Evolutionary conservation across 2,888 invertebrate genomes (phyloP).

Genomic region (Aleiodes testaceus): DNA sequence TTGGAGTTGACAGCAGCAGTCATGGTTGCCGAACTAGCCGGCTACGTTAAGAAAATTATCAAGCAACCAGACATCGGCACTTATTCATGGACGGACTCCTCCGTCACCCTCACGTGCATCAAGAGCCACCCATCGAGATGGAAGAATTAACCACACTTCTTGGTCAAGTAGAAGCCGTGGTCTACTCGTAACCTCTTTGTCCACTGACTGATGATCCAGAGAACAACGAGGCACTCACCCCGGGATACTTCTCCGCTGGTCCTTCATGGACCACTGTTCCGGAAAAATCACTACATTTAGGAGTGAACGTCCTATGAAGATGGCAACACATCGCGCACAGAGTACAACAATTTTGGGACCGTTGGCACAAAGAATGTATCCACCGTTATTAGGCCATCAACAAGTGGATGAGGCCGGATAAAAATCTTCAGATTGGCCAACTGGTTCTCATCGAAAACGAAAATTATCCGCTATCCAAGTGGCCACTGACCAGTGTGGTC

Average conservation of each 20-base stretch:
- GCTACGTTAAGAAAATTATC: background rate
- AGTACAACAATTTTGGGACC: background rate
- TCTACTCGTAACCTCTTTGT: background rate
- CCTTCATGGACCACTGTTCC: background rate
- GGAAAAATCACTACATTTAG: background rate
- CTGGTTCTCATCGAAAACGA: constrained; percentile 7
- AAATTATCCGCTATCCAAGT: constrained; percentile 7
- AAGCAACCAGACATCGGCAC: background rate
- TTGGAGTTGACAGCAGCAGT: constrained; percentile 52
- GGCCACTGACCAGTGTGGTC: constrained; percentile 9
- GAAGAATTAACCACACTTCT: constrained; percentile 8
- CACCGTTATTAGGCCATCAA: background rate
- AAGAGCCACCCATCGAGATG: constrained; percentile 44
- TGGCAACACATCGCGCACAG: background rate
- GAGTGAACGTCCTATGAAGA: background rate
- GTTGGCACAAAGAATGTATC: constrained; percentile 2
- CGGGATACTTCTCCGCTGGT: background rate
- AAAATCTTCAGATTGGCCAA: background rate
- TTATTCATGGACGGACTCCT: background rate
- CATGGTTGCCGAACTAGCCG: constrained; percentile 39
- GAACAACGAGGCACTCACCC: background rate
- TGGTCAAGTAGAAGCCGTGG: background rate
- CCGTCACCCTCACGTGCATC: constrained; percentile 45
- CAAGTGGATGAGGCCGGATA: background rate
- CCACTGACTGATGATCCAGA: background rate